Evolutionary conservation across 2,113 vertebrate genomes (phyloP), one percentile per base, ranked within the genome.

Genomic region (Actenoides lindsayi): DNA sequence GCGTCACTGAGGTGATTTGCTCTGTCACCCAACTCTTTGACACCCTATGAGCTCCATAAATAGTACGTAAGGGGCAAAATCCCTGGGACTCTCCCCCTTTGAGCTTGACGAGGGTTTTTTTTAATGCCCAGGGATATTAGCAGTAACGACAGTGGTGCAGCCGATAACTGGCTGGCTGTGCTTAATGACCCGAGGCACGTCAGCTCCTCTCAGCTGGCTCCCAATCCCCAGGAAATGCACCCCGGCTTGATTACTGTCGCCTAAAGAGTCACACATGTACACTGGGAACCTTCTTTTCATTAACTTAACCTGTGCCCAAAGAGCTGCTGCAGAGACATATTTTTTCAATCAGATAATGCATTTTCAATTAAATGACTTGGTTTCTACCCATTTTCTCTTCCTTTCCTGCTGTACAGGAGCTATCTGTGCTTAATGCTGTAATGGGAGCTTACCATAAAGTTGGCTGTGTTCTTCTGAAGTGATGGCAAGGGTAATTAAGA

Each of bases 181-280:
- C 65, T 96, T 96, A 96, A 96, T 97, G 93, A 89, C 87, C 78
- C 3, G 5, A 76, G 90, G 83, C 95, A 74, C 3, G 5, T 37
- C 57, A 87, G 81, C 87, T 95, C 86, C 88, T 94, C 94, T 96
- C 94, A 96, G 94, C 92, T 94, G 96, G 96, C 53, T 91, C 83
- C 94, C 95, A 96, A 90, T 96, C 90, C 92, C 94, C 93, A 97
- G 96, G 94, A 97, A 97, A 96, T 76, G 88, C 93, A 84, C 96
- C 91, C 93, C 0, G 1, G 59, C 91, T 77, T 92, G 96, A 93
- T 96, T 91, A 50, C 92, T 95, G 95, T 80, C 25, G 23, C 92
- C 82, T 95, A 94, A 91, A 77, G 96, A 96, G 85, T 85, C 93
- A 87, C 95, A 96, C 67, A 87, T 86, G 92, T 68, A 94, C 10